A percentile compares a stretch with the other conserved stretches of the same genome.
phyloP scores from a whole-genome alignment of 1,140 invertebrate genomes.

The Apis dorsata region DNA sequence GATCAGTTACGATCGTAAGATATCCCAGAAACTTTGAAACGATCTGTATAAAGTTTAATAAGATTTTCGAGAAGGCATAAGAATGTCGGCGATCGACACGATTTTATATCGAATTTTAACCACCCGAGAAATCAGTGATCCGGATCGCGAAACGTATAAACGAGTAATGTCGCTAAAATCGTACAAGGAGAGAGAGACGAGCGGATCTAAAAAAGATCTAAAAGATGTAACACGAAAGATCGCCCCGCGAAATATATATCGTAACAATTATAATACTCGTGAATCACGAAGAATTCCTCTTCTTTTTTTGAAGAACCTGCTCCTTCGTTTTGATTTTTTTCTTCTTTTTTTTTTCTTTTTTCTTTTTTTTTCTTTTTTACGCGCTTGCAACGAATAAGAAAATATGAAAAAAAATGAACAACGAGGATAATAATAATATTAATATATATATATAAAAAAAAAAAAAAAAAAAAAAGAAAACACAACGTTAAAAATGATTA shows the following conservation, averaged over 20 bases:
- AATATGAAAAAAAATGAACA: constrained; percentile 30
- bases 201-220: background rate
- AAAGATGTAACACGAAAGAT: background rate
- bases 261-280: constrained; percentile 8
- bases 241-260: background rate
- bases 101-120: background rate
- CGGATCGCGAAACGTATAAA: background rate
- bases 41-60: background rate
- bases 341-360: background rate
- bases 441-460: background rate
- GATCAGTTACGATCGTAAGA: background rate
- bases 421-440: constrained; percentile 37
- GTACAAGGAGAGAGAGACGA: background rate
- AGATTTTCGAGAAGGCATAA: constrained; percentile 2
- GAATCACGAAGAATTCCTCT: background rate
- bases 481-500: constrained; percentile 42
- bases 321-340: background rate
- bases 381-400: constrained; percentile 40
- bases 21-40: background rate
- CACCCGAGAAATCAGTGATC: background rate
- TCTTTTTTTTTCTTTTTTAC: background rate
- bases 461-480: constrained; percentile 20
- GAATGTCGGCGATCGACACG: background rate
- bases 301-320: background rate
- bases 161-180: background rate